Percentiles rank a stretch among this genome's conserved stretches.
phyloP scores from a whole-genome alignment of 2,888 invertebrate genomes.

The Dastarcus helophoroides region DNA sequence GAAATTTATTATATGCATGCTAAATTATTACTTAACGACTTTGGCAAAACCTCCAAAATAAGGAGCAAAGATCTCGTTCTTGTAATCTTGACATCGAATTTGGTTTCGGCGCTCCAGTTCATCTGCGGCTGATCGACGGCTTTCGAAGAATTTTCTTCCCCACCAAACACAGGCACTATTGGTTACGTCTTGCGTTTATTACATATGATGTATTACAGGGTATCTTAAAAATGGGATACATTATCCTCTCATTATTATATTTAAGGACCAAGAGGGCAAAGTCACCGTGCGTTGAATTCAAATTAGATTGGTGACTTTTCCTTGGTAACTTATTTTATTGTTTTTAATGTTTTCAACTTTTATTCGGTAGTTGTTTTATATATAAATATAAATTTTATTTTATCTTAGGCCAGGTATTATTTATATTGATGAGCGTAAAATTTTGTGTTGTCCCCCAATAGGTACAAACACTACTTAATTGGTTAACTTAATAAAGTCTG shows the following conservation, averaged over 20 bases:
- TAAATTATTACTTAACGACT: no score
- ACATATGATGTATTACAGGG: constrained; percentile 41
- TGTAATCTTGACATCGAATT: no score
- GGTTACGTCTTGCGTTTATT: constrained; percentile 38
- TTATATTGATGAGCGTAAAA: no score
- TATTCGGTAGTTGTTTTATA: constrained; percentile 29
- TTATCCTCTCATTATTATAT: constrained; percentile 38
- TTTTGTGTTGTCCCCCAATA: no score
- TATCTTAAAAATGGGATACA: constrained; percentile 40
- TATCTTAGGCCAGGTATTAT: constrained; percentile 23
- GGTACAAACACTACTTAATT: no score
- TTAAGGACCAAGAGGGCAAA: constrained; percentile 39
- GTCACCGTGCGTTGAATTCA: constrained; percentile 22
- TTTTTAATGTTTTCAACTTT: constrained; percentile 20
- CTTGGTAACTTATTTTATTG: constrained; percentile 32
- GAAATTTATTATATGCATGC: no score
- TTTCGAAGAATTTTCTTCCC: constrained; percentile 38
- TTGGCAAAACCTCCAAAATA: no score
- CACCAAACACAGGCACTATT: constrained; percentile 40
- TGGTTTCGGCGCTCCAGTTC: constrained; percentile 23
- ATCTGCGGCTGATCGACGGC: constrained; percentile 44
- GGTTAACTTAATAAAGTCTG: no score
- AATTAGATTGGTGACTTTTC: constrained; percentile 27
- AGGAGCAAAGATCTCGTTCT: no score
- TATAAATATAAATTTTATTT: constrained; percentile 33